These are phyloP conservation scores for Rugalucina vietnamica DNA, from an alignment of 2,888 invertebrate species.

Conservation along the genomic window DNA sequence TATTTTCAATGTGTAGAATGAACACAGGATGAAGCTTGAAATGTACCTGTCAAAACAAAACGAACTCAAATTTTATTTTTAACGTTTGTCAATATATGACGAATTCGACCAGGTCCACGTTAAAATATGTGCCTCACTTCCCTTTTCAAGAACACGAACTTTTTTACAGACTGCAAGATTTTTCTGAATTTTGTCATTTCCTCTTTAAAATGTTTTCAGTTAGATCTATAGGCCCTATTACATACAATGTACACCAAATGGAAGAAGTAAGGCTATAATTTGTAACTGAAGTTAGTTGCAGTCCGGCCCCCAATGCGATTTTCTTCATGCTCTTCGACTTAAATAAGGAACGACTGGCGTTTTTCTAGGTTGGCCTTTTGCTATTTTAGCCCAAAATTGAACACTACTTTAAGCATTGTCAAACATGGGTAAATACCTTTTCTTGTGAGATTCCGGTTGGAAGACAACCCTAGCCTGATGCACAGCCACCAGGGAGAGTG, in stretches of 20 bases:
- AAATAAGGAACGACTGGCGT: too few species aligned
- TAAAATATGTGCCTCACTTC: not conserved
- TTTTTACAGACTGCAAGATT: not conserved
- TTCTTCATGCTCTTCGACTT: too few species aligned
- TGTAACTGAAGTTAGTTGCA: too few species aligned
- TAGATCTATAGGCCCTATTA: too few species aligned
- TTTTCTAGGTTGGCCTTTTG: too few species aligned
- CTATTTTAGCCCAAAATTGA: too few species aligned
- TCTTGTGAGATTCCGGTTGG: not conserved
- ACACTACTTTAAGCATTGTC: too few species aligned
- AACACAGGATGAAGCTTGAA: not conserved
- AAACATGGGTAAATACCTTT: too few species aligned
- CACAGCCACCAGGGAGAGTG: not conserved
- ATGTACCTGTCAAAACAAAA: not conserved
- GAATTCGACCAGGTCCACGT: not conserved
- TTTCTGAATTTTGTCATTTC: not conserved
- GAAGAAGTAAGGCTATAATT: too few species aligned
- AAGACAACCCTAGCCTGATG: not conserved
- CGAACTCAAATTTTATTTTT: not conserved
- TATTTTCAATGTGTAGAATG: not conserved
- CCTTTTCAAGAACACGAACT: not conserved
- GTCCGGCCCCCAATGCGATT: too few species aligned
- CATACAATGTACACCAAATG: too few species aligned
- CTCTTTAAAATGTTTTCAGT: not conserved
- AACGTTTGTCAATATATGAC: too few species aligned